Percentiles rank a stretch among this genome's conserved stretches.
phyloP scores from a whole-genome alignment of 2,797 vertebrate genomes.

The Oreonectes daqikongensis region DNA sequence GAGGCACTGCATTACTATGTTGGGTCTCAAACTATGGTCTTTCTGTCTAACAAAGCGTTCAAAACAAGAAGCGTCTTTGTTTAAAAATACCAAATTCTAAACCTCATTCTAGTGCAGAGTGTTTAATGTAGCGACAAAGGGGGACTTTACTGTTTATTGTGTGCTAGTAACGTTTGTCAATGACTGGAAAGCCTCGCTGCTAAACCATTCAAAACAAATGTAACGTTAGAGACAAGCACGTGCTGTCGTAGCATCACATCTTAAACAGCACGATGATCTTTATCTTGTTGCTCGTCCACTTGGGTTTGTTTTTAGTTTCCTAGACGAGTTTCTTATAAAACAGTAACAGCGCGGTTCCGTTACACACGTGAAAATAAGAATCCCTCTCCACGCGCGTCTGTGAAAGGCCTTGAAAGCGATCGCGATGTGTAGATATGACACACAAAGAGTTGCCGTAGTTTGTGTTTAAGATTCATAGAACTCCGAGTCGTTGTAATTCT shows the following conservation, averaged over 20 bases:
- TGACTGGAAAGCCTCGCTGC: neutral
- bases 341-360: constrained; percentile 6
- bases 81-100: neutral
- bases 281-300: no score
- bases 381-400: neutral
- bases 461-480: neutral
- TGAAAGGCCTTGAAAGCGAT: neutral
- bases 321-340: neutral
- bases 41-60: neutral
- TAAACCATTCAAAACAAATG: neutral
- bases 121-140: neutral
- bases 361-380: constrained; percentile 17
- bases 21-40: neutral
- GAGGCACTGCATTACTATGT: neutral
- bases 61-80: no score
- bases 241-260: neutral
- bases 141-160: neutral
- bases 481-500: neutral
- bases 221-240: neutral
- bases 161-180: neutral
- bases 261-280: neutral
- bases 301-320: neutral
- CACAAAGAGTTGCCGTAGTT: no score
- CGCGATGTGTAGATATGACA: no score
- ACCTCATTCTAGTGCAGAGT: neutral